These are phyloP conservation scores for Pipistrellus nathusii DNA, from an alignment of 2,797 vertebrate species.

Conservation along the genomic window DNA sequence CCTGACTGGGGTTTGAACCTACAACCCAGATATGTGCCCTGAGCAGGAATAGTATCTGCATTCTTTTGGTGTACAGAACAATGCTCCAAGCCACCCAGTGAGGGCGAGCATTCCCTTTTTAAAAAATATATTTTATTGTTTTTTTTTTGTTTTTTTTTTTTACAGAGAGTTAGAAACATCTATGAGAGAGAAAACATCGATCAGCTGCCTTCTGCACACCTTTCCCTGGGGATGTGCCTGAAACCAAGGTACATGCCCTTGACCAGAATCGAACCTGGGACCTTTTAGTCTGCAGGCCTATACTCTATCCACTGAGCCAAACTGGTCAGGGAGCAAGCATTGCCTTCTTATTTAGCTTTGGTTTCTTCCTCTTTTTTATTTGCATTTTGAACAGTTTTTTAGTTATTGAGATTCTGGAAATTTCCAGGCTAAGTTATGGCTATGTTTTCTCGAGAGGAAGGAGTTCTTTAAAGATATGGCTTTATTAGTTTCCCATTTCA, in stretches of 20 bases:
- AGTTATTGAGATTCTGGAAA: constrained; percentile 10
- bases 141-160: no score
- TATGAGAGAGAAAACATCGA: no score
- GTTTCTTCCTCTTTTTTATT: constrained; percentile 7
- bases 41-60: not conserved
- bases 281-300: no score
- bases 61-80: not conserved
- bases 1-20: not conserved
- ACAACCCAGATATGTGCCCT: not conserved
- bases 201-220: no score
- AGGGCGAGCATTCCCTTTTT: not conserved
- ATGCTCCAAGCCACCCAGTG: not conserved
- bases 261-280: no score
- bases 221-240: no score
- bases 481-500: constrained; percentile 27
- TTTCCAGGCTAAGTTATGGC: constrained; percentile 8
- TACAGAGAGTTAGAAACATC: no score
- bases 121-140: no score
- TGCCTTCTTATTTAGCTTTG: not conserved
- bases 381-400: constrained; percentile 38
- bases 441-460: constrained; percentile 12
- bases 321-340: no score
- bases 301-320: no score
- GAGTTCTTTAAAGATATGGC: not conserved
- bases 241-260: no score